phyloP scores from a whole-genome alignment of 2,888 invertebrate species.

The Parelbella ahira region DNA sequence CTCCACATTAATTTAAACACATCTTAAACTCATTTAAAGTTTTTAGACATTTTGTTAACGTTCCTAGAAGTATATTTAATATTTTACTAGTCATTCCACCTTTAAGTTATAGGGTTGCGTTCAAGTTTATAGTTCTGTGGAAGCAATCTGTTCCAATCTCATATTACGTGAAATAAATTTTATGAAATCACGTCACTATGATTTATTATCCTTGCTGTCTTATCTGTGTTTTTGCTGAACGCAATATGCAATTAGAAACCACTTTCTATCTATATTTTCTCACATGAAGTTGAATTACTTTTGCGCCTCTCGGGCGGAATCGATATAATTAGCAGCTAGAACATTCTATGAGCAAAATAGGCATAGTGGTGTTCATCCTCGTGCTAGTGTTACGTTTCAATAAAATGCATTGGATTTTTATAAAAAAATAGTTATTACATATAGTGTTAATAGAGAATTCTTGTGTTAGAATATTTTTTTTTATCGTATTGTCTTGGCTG shows the following conservation, averaged over 20 bases:
- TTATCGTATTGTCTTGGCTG: slow-evolving; percentile 11
- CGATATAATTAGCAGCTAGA: slow-evolving; percentile 19
- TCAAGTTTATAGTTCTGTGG: no score
- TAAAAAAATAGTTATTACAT: no score
- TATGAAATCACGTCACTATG: slow-evolving; percentile 19
- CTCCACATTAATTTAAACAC: no score
- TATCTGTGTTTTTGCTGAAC: slow-evolving; percentile 12
- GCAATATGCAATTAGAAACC: slow-evolving; percentile 21
- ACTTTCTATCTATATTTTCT: slow-evolving; percentile 19
- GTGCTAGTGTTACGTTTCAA: slow-evolving; percentile 6
- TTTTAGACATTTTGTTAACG: no score
- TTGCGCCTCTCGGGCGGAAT: slow-evolving; percentile 15
- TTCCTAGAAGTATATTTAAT: no score
- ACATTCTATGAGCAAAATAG: slow-evolving; percentile 14
- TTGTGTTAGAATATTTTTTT: neutral
- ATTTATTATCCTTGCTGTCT: slow-evolving; percentile 22
- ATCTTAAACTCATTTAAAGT: no score
- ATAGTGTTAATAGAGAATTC: no score
- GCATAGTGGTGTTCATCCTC: slow-evolving; percentile 18
- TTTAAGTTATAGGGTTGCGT: no score
- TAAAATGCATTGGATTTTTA: no score
- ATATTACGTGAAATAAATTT: neutral
- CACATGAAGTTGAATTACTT: slow-evolving; percentile 21
- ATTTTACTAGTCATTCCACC: no score
- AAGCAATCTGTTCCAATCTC: neutral